Percentiles rank a stretch among this genome's conserved stretches.
Conservation (phyloP, 2,797 vertebrate species). For the Oryzias dopingdopingensis region DNA sequence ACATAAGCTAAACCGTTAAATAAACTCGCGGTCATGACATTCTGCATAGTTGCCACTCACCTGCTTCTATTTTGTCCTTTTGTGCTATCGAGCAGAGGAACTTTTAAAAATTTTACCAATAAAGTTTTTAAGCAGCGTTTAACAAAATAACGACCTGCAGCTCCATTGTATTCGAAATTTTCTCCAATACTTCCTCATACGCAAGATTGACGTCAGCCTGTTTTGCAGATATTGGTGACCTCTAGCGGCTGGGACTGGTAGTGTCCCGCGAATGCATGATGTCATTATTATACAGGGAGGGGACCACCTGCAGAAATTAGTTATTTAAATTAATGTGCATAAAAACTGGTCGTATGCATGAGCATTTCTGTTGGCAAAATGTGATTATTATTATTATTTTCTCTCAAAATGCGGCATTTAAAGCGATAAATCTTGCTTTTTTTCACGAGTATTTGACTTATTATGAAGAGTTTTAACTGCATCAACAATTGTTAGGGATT, state of each 20-base stretch:
- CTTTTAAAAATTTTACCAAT: not conserved
- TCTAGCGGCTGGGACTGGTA: conserved; percentile 31
- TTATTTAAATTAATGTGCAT: conserved; percentile 21
- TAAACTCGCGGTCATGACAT: not conserved
- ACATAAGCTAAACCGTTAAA: conserved; percentile 17
- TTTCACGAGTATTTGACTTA: too few relatives aligned
- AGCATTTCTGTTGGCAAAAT: conserved; percentile 5
- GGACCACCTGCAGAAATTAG: conserved; percentile 19
- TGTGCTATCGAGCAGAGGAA: not conserved
- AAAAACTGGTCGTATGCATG: conserved; percentile 1
- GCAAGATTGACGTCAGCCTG: conserved; percentile 36
- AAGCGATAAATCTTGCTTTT: too few relatives aligned
- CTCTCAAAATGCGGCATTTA: too few relatives aligned
- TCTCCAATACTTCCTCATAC: conserved; percentile 38
- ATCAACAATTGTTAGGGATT: too few relatives aligned
- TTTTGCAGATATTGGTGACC: conserved; percentile 16
- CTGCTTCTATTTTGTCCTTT: not conserved
- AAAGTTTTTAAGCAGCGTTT: not conserved
- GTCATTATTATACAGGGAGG: conserved; percentile 34
- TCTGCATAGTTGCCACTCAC: conserved; percentile 34
- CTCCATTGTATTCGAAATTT: conserved; percentile 1
- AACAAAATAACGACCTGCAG: not conserved
- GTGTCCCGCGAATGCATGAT: conserved; percentile 22
- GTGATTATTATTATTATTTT: too few relatives aligned
- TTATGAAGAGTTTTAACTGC: too few relatives aligned